These are phyloP conservation scores for Nothura maculosa DNA, from an alignment of 2,797 vertebrate species.

Conservation along the genomic window DNA sequence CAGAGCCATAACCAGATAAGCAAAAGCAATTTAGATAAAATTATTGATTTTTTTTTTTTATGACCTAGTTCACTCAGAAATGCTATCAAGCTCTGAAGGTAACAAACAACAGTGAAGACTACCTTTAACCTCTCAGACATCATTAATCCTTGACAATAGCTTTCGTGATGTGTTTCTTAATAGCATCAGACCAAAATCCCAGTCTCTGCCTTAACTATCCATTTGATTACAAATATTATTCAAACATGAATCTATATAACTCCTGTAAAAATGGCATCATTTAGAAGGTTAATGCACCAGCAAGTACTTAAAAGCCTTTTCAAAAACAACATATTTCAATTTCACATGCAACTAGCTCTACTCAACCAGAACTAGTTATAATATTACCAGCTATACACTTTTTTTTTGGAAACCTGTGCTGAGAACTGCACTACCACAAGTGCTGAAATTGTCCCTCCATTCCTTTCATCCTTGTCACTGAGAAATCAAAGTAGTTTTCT, in stretches of 20 bases:
- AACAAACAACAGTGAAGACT: neutral
- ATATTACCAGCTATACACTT: neutral
- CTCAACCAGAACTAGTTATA: neutral
- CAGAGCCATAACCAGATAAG: slow-evolving; percentile 59
- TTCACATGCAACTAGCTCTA: neutral
- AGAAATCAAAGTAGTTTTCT: neutral
- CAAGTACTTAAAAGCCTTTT: neutral
- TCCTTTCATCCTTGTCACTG: neutral
- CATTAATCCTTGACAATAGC: neutral
- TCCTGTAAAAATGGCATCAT: neutral
- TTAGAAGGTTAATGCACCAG: neutral
- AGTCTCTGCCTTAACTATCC: neutral
- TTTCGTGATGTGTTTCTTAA: neutral
- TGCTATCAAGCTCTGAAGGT: neutral
- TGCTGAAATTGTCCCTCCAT: neutral
- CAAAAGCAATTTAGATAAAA: slow-evolving; percentile 75
- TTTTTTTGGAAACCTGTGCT: neutral
- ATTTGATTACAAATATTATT: neutral
- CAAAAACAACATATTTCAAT: neutral
- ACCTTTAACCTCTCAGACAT: slow-evolving; percentile 9
- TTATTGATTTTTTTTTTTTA: slow-evolving; percentile 61
- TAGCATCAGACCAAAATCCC: neutral
- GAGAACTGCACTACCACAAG: neutral
- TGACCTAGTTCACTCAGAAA: slow-evolving; percentile 34
- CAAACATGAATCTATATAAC: neutral